Evolutionary conservation across 2,797 vertebrate genomes (phyloP).

Genomic region (Dallia pectoralis): DNA sequence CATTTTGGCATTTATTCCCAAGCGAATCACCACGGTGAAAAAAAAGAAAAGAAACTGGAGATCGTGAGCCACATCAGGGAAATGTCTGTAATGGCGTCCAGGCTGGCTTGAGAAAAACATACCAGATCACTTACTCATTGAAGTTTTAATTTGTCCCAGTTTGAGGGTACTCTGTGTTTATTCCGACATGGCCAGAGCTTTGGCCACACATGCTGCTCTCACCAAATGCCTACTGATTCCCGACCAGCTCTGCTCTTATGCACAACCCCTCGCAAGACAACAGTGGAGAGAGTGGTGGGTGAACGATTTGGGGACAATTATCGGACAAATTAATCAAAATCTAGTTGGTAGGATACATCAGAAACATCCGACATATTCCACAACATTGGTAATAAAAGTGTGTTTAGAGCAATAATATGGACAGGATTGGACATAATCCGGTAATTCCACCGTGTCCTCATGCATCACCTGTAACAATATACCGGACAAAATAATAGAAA

Average conservation of each 20-base stretch:
- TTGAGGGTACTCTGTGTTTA: conserved; percentile 50
- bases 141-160: conserved; percentile 35
- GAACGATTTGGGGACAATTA: neutral
- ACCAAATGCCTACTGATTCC: conserved; percentile 30
- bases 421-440: too few relatives aligned
- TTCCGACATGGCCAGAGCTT: conserved; percentile 48
- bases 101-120: conserved; percentile 7
- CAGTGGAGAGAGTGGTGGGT: neutral
- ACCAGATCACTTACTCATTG: conserved; percentile 31
- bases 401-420: too few relatives aligned
- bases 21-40: conserved; percentile 46
- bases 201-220: conserved; percentile 44
- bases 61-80: conserved; percentile 57
- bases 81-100: neutral
- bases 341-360: neutral
- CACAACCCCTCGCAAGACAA: neutral
- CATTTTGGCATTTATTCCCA: conserved; percentile 25
- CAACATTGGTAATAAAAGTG: too few relatives aligned
- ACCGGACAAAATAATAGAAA: too few relatives aligned
- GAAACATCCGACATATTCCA: too few relatives aligned
- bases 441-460: too few relatives aligned
- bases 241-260: too few relatives aligned
- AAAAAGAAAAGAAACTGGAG: conserved; percentile 53
- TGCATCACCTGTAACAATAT: too few relatives aligned
- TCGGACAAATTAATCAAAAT: neutral